Conservation (phyloP, 1,140 invertebrate genomes). For the Diorhabda carinulata region DNA sequence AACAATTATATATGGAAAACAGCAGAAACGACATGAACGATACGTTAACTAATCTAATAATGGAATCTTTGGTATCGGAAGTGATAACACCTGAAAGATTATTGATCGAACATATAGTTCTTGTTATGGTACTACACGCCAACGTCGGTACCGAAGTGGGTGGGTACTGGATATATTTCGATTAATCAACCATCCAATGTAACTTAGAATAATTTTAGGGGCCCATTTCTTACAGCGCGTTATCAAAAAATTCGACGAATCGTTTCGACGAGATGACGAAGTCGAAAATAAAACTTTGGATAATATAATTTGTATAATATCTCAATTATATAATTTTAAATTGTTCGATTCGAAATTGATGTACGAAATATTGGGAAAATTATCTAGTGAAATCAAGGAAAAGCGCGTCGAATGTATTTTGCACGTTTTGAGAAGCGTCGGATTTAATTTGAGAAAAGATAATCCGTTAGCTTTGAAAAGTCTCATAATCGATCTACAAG, state of each 20-base stretch:
- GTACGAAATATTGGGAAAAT: conserved; percentile 70
- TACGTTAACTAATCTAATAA: conserved; percentile 63
- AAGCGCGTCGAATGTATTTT: conserved; percentile 87
- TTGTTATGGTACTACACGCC: conserved; percentile 80
- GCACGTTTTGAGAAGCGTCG: conserved; percentile 71
- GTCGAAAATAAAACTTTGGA: conserved; percentile 80
- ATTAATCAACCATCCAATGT: not conserved
- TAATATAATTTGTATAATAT: conserved; percentile 75
- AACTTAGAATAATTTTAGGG: conserved; percentile 49
- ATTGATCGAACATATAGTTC: conserved; percentile 76
- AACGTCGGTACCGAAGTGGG: conserved; percentile 89
- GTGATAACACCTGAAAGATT: conserved; percentile 72
- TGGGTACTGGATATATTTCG: conserved; percentile 31
- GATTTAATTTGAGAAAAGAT: conserved; percentile 83
- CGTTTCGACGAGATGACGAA: conserved; percentile 51
- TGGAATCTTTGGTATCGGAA: conserved; percentile 62
- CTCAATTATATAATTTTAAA: conserved; percentile 89
- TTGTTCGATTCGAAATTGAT: conserved; percentile 69
- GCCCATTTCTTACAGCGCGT: conserved; percentile 73
- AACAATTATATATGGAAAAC: conserved; percentile 69
- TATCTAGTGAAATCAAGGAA: conserved; percentile 63
- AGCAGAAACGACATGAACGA: conserved; percentile 82
- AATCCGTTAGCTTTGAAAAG: conserved; percentile 78
- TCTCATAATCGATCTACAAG: conserved; percentile 75
- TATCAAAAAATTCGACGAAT: conserved; percentile 62